Evolutionary conservation across 2,113 vertebrate genomes (phyloP).

Genomic region (Emberiza fucata): DNA sequence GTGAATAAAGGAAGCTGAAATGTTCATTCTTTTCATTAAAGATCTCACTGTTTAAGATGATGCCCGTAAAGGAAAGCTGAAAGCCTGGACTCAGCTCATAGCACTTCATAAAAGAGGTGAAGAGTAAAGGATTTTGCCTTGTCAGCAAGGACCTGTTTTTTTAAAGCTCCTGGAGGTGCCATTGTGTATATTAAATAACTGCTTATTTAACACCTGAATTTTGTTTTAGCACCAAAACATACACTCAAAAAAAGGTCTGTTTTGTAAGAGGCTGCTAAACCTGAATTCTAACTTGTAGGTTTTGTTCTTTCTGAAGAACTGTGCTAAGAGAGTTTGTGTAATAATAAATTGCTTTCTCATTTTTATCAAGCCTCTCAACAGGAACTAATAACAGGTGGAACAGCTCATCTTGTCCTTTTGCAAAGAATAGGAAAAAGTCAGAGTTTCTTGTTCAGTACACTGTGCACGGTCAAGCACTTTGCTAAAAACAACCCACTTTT

Average conservation of each 20-base stretch:
- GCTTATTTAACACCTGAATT: background rate
- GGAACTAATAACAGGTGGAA: background rate
- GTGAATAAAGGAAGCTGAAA: background rate
- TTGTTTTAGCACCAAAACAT: background rate
- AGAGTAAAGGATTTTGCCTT: background rate
- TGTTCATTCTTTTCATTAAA: background rate
- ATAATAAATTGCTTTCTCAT: background rate
- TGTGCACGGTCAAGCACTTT: background rate
- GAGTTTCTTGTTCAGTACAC: background rate
- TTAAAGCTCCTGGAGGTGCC: background rate
- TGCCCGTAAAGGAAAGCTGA: background rate
- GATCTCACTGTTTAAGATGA: background rate
- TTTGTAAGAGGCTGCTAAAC: background rate
- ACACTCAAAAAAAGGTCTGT: background rate
- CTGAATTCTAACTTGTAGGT: background rate
- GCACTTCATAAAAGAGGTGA: background rate
- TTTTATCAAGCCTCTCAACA: background rate
- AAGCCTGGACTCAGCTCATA: background rate
- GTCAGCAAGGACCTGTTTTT: background rate
- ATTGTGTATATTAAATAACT: background rate
- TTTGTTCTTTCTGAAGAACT: background rate
- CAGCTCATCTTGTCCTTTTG: background rate
- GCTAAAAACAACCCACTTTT: background rate
- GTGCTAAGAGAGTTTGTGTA: rapidly evolving
- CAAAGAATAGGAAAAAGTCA: background rate